Evolutionary conservation across 35 echinoderm and acorn worm genomes (phyloP), one percentile per base, ranked within the genome.

Genomic region (Eucidaris tribuloides): DNA sequence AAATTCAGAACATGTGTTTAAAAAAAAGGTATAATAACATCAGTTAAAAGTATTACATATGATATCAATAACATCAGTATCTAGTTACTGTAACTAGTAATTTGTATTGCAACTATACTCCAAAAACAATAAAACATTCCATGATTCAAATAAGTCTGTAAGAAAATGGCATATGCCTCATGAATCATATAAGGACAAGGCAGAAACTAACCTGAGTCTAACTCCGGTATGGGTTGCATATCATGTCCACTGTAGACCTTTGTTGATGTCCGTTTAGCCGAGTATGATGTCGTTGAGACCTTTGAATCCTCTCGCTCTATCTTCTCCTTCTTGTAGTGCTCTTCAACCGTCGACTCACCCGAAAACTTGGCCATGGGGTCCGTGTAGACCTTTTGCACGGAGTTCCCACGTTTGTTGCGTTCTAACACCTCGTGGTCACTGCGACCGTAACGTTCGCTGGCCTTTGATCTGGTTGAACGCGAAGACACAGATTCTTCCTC

Each of bases 351-450:
- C 7, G 76, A 79, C 55, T 81, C 61, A 56, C 68, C 77, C 6
- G 76, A 55, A 57, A 88, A 88, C 55, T 81, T 78, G 33, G 57
- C 59, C 85, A 88, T 88, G 3, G 85, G 85, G 61, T 88, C 85
- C 28, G 43, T 23, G 44, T 80, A 81, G 24, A 45, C 52, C 57
- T 88, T 88, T 25, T 33, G 25, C 35, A 74, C 44, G 1, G 43
- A 80, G n/a, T 39, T 41, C 3, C 76, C 39, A 25, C 79, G 68
- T 0, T 77, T 81, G 77, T 80, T 68, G 14, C 58, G 40, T 60
- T 66, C 49, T 19, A 76, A 17, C 31, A 14, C 18, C 40, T 50
- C 66, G 17, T 78, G 83, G n/a, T n/a, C n/a, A n/a, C n/a, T n/a
- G n/a, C n/a, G n/a, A 7, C 46, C 56, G 35, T 71, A 34, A 31